A percentile compares a stretch with the other conserved stretches of the same genome.
These are phyloP conservation scores for Petromus typicus DNA, from an alignment of 2,113 vertebrate species.

Conservation along the genomic window DNA sequence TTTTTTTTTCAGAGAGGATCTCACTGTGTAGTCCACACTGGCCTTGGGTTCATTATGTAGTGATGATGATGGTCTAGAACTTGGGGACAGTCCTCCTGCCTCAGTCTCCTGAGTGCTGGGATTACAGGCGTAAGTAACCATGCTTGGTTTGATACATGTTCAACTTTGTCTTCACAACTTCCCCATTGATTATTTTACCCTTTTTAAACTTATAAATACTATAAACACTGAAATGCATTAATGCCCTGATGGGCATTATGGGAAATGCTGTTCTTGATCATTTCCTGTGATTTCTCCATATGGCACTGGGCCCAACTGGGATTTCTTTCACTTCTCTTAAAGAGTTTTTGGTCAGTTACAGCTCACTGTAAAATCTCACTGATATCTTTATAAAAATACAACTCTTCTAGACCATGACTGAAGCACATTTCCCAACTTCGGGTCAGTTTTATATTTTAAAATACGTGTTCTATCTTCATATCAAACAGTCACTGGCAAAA, in stretches of 20 bases:
- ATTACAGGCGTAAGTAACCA: too few relatives aligned
- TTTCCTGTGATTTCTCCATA: neutral
- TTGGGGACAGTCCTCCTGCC: too few relatives aligned
- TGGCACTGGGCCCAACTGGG: neutral
- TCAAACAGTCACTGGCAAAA: constrained; percentile 1
- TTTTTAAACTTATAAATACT: neutral
- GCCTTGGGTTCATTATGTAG: too few relatives aligned
- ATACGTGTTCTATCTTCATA: neutral
- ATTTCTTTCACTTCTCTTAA: constrained; percentile 1
- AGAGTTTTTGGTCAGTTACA: neutral
- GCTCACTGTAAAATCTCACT: neutral
- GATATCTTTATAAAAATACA: neutral
- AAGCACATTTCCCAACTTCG: neutral
- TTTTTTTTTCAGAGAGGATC: too few relatives aligned
- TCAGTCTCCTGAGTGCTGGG: too few relatives aligned
- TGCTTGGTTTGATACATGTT: neutral
- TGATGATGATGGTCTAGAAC: too few relatives aligned
- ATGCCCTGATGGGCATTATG: neutral
- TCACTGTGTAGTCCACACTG: too few relatives aligned
- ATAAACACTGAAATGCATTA: neutral
- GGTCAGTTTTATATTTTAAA: constrained; percentile 9
- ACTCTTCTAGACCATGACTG: neutral
- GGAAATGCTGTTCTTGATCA: neutral
- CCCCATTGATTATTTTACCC: constrained; percentile 10
- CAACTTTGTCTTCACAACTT: constrained; percentile 34